Base-by-base conservation (phyloP, 92 coral and sea anemone species). In the Heteractis magnifica region DNA sequence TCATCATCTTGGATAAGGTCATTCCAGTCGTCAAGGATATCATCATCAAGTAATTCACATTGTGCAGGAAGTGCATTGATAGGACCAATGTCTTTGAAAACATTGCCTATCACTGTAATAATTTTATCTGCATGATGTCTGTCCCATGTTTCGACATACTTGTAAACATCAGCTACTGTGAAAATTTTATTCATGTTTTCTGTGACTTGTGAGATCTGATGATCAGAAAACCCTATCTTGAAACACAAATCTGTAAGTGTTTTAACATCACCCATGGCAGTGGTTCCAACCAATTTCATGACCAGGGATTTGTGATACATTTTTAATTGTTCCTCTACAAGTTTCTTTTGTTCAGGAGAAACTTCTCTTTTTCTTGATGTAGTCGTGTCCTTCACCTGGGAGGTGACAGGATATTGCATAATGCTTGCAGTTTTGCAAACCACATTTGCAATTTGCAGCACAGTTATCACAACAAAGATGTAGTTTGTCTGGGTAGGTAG, bases 101-200 rank as follows among this genome's bases (percentile, higher is more conserved):
- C 83, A 34, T 19, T 53, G 21, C 60, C 23, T 0, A 91, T 20
- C 4, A 85, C 48, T 5, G 86, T 78, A 3, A 91, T 15, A 23
- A 86, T 86, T 71, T 81, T 85, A 49, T 68, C 65, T 56, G 90
- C 92, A 91, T 91, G 94, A 21, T 79, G 48, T 86, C 34, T 80
- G 83, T 91, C 91, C 94, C 94, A 91, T 44, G 84, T 82, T 71
- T 91, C 94, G 9, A 91, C 90, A 15, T 44, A 21, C 9, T 86
- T 76, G 52, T 68, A 86, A 70, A 91, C 65, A 83, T 89, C 92
- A 58, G 87, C 70, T 14, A 88, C 20, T 19, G 88, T 65, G 73
- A 89, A 91, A 51, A 91, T 70, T 72, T 58, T 53, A 1, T 60
- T 60, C 55, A 86, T 19, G 75, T 90, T 82, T 3, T 86, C 83